Evolutionary conservation across 2,113 vertebrate species (phyloP), one percentile per base, ranked within the genome.

Genomic region (Donacobius atricapilla): DNA sequence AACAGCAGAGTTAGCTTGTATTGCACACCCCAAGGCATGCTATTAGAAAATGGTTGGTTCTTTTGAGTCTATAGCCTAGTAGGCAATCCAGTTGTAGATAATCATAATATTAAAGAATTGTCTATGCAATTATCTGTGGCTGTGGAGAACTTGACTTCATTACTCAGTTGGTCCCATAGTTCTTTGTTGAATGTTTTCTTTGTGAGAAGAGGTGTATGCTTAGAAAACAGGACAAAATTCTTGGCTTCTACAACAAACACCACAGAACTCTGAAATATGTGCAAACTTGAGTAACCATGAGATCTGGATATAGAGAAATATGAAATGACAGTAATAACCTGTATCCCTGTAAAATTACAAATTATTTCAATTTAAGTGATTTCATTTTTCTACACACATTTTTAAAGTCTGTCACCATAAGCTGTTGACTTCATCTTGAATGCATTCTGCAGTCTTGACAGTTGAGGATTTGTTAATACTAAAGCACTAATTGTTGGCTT

Each of bases 401-500:
- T 83, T 82, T 79, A 31, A 92, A 92, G 66, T 79, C 83, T 85
- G 91, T 95, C 79, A 80, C 76, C 57, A 47, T 91, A 94, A 79
- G 68, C 87, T 85, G 66, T 93, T 96, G 96, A 90, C 95, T 96
- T 96, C 86, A 92, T 92, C 84, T 92, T 42, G 11, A 88, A 89
- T 89, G 81, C 84, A 58, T 95, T 97, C 96, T 97, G 75, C 83
- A 58, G 77, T 94, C 96, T 94, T 94, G 94, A 94, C 96, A 96
- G 95, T 92, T 96, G 94, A 97, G 97, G 96, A 97, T 98, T 98
- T 95, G 97, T 98, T 98, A 97, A 97, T 97, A 96, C 95, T 97
- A 97, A 97, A 96, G 97, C 97, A 87, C 97, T 98, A 98, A 98
- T 98, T 98, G 97, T 97, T 95, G 96, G 92, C 97, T 98, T 97